These are phyloP conservation scores for Brachionus asplanchnoidis DNA, from an alignment of 1,140 invertebrate species.

Conservation along the genomic window DNA sequence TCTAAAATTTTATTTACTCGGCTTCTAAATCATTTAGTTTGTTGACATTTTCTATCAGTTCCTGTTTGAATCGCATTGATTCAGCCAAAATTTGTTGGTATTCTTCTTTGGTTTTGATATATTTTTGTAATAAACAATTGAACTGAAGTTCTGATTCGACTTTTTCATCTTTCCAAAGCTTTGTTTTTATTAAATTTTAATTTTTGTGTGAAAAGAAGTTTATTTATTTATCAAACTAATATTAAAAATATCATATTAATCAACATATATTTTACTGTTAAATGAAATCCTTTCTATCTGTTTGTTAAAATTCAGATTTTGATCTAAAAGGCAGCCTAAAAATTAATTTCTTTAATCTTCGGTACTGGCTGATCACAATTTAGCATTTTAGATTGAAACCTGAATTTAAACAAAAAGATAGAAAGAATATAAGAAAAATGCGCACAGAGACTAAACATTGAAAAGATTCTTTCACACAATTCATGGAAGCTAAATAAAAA, in stretches of 20 bases:
- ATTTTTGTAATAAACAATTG: constrained; percentile 78
- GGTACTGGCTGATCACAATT: too few species aligned
- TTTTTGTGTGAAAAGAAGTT: too few species aligned
- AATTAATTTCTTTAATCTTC: too few species aligned
- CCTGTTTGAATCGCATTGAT: constrained; percentile 81
- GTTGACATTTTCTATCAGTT: constrained; percentile 71
- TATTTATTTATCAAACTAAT: too few species aligned
- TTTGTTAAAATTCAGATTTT: too few species aligned
- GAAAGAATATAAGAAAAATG: neutral
- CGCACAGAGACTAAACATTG: neutral
- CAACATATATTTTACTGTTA: too few species aligned
- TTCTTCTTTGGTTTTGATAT: constrained; percentile 78
- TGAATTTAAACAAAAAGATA: neutral
- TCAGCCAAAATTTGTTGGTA: constrained; percentile 78
- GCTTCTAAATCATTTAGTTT: constrained; percentile 49
- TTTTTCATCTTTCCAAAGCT: constrained; percentile 86
- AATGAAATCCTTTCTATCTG: too few species aligned
- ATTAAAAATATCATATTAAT: too few species aligned
- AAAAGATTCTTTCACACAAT: neutral
- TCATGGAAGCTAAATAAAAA: neutral
- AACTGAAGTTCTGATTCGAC: constrained; percentile 85
- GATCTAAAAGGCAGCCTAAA: too few species aligned
- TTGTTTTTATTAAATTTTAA: constrained; percentile 45
- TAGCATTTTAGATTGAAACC: neutral
- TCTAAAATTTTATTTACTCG: constrained; percentile 41